Evolutionary conservation across 2,888 invertebrate species (phyloP).

Genomic region (Lysandra coridon): DNA sequence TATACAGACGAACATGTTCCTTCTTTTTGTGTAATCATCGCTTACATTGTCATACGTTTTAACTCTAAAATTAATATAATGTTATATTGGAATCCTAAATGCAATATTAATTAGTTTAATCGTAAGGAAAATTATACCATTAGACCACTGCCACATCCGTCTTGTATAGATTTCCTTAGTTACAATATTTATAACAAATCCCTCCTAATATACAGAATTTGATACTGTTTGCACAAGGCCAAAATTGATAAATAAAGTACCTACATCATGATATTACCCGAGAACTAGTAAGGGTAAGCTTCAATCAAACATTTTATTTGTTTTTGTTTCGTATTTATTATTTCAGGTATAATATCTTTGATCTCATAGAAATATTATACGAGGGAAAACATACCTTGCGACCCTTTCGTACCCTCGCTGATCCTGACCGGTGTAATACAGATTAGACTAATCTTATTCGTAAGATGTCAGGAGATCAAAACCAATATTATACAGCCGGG

Average conservation of each 20-base stretch:
- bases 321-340: constrained; percentile 19
- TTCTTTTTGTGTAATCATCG: background rate
- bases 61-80: too few species aligned
- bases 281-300: background rate
- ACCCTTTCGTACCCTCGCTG: constrained; percentile 26
- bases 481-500: constrained; percentile 14
- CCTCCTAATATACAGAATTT: background rate
- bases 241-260: background rate
- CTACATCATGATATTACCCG: background rate
- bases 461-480: constrained; percentile 25
- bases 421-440: constrained; percentile 20
- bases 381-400: constrained; percentile 14
- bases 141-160: too few species aligned
- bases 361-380: constrained; percentile 16
- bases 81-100: too few species aligned
- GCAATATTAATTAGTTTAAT: too few species aligned
- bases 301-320: constrained; percentile 9
- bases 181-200: too few species aligned
- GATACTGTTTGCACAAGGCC: background rate
- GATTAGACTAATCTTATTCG: constrained; percentile 24
- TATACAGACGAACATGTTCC: too few species aligned
- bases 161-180: too few species aligned
- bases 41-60: too few species aligned
- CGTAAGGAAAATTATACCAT: too few species aligned
- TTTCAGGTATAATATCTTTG: constrained; percentile 7